phyloP scores from a whole-genome alignment of 2,113 vertebrate species.

The Perca schrenkii region DNA sequence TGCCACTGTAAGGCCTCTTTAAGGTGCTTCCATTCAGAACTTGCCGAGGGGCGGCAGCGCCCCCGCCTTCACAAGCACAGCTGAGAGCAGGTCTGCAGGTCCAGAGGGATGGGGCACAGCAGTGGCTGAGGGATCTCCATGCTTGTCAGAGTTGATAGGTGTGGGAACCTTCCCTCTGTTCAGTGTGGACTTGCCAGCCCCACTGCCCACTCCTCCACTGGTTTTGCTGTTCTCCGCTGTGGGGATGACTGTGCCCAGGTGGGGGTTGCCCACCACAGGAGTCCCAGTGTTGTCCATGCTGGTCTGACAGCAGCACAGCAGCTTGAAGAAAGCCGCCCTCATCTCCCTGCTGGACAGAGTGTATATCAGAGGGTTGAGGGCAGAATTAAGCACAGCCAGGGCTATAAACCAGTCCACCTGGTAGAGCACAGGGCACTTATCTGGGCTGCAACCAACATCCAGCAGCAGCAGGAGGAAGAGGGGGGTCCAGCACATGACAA shows the following conservation, averaged over 20 bases:
- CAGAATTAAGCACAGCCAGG: conserved; percentile 86
- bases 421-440: conserved; percentile 79
- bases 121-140: conserved; percentile 61
- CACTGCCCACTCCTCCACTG: conserved; percentile 70
- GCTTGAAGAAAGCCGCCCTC: conserved; percentile 81
- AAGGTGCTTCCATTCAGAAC: conserved; percentile 71
- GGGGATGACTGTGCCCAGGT: conserved; percentile 72
- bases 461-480: conserved; percentile 84
- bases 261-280: conserved; percentile 52
- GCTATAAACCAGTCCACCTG: conserved; percentile 86
- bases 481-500: conserved; percentile 85
- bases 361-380: conserved; percentile 87
- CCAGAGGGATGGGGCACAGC: conserved; percentile 67
- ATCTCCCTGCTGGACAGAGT: conserved; percentile 86
- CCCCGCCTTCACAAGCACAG: conserved; percentile 83
- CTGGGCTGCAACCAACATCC: conserved; percentile 83
- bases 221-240: conserved; percentile 84
- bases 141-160: conserved; percentile 72
- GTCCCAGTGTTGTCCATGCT: conserved; percentile 61
- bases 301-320: conserved; percentile 81
- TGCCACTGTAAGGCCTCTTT: conserved; percentile 1
- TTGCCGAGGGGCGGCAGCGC: conserved; percentile 80
- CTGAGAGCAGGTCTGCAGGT: conserved; percentile 82
- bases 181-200: conserved; percentile 47
- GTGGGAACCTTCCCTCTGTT: conserved; percentile 64